Percentiles rank a stretch among this genome's conserved stretches.
These are phyloP conservation scores for Chunga burmeisteri DNA, from an alignment of 2,113 vertebrate genomes.

Conservation along the genomic window DNA sequence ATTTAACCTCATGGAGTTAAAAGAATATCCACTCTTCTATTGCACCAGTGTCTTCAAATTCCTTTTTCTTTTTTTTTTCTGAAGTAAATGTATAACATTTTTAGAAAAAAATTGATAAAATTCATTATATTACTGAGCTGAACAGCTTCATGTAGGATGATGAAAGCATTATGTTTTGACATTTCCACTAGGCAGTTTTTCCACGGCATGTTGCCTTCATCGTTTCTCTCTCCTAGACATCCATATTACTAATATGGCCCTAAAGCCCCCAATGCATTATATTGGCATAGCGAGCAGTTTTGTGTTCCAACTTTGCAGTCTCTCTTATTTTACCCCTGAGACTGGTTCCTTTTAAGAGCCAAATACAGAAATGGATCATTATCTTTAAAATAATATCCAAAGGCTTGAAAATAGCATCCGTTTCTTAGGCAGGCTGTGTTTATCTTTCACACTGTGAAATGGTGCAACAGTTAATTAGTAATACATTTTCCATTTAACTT, in stretches of 20 bases:
- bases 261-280: background rate
- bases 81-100: background rate
- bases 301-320: background rate
- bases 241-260: background rate
- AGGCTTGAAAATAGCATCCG: constrained; percentile 37
- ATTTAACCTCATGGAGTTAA: background rate
- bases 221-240: background rate
- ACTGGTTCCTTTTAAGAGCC: background rate
- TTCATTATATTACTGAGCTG: background rate
- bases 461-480: constrained; percentile 31
- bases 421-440: constrained; percentile 31
- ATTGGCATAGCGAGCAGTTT: background rate
- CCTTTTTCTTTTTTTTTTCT: background rate
- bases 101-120: background rate
- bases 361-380: constrained; percentile 25
- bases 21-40: background rate
- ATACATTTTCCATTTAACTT: background rate
- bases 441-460: constrained; percentile 30
- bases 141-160: background rate
- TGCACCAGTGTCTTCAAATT: background rate
- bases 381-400: background rate
- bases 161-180: background rate
- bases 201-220: background rate
- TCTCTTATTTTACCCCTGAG: background rate
- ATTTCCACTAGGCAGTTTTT: background rate